Base-by-base conservation (phyloP, 92 coral and sea anemone genomes). In the Porites lobata region DNA sequence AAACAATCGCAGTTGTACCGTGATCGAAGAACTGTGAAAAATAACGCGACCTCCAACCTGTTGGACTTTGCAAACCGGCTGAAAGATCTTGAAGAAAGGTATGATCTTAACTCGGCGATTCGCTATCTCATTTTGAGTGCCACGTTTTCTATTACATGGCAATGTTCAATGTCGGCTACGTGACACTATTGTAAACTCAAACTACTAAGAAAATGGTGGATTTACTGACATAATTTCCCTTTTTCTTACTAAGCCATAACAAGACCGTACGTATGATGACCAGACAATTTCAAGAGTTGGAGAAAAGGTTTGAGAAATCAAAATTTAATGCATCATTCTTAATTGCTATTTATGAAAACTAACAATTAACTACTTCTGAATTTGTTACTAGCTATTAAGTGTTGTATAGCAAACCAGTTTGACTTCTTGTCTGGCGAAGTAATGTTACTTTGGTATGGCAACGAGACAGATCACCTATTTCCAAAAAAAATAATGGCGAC, bases 51-150 rank as follows among this genome's bases (percentile, higher is more conserved):
- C 26, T 24, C 80, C 26, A 56, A 13, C 66, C 66, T 76, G 52
- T 8, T 22, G 20, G 56, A n/a, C 0, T 18, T 77, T 59, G 53
- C 6, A 7, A 17, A 61, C n/a, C 26, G 81, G 38, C 57, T 77
- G 68, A 52, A 59, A 43, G 81, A 12, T 22, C 5, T 77, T 68
- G 81, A 77, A 26, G 65, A 61, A 59, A 61, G 50, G 70, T 61
- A 61, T 2, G 38, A 43, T 18, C 18, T 13, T 18, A 13, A 3
- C 3, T 7, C 12, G 12, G 59, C 12, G 59, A 54, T 3, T 54
- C 59, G 12, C 59, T 38, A 29, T 22, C 24, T 26, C 29, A 0
- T 26, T 26, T 26, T 26, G 29, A 26, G 29, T 26, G 29, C 29
- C 29, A 26, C 29, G 29, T 38, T 38, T 58, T 58, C 12, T 11